Conservation (phyloP, 1,140 invertebrate species). For the Antheraea mylitta region DNA sequence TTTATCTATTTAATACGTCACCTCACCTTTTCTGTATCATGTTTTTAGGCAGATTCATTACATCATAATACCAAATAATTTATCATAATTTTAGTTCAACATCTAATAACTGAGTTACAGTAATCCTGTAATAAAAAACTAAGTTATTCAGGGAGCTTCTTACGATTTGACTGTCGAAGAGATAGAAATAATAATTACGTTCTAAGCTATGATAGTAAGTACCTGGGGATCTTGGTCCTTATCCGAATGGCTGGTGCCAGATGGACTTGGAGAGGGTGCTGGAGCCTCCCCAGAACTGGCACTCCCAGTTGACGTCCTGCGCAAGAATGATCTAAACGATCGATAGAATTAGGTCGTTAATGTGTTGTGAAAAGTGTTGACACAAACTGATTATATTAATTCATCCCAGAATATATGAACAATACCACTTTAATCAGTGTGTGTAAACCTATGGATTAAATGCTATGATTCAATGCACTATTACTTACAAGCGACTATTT, state of each 20-base stretch:
- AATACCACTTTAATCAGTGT: slow-evolving; percentile 32
- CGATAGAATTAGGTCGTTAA: slow-evolving; percentile 65
- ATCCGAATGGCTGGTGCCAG: slow-evolving; percentile 80
- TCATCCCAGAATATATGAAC: background rate
- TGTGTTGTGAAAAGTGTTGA: slow-evolving; percentile 50
- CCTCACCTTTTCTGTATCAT: too few species aligned
- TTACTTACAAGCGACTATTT: slow-evolving; percentile 5
- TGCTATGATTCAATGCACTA: slow-evolving; percentile 39
- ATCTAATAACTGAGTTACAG: too few species aligned
- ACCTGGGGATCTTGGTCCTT: slow-evolving; percentile 78
- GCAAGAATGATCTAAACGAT: slow-evolving; percentile 73
- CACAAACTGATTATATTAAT: slow-evolving; percentile 39
- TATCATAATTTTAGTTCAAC: too few species aligned
- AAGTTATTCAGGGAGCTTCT: too few species aligned
- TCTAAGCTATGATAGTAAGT: slow-evolving; percentile 8
- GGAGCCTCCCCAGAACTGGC: slow-evolving; percentile 68
- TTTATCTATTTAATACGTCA: too few species aligned
- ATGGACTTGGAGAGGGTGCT: slow-evolving; percentile 75
- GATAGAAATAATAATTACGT: too few species aligned
- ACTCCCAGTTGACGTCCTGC: slow-evolving; percentile 70
- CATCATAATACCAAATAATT: too few species aligned
- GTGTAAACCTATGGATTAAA: slow-evolving; percentile 23
- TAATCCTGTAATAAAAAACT: too few species aligned
- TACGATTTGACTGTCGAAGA: too few species aligned
- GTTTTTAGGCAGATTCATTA: too few species aligned